Percentiles rank a stretch among this genome's conserved stretches.
phyloP scores from a whole-genome alignment of 53 echinoderm and acorn worm species.

The Crossaster papposus region DNA sequence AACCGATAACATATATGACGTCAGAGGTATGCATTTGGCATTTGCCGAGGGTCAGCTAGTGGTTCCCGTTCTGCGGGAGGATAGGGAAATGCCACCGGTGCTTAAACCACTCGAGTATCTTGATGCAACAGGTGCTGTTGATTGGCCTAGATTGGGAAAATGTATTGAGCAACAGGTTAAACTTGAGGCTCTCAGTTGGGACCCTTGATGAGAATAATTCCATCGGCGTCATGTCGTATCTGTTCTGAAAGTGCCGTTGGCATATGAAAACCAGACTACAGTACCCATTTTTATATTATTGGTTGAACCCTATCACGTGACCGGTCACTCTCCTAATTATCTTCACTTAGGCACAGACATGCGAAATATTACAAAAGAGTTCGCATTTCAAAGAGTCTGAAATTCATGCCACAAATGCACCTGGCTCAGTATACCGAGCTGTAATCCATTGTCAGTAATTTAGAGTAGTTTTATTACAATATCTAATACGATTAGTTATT shows the following conservation, averaged over 20 bases:
- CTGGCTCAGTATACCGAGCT: too few relatives aligned
- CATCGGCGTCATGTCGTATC: not conserved
- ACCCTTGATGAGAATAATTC: not conserved
- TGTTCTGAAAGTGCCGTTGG: not conserved
- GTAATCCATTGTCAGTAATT: too few relatives aligned
- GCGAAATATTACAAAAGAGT: too few relatives aligned
- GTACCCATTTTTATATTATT: too few relatives aligned
- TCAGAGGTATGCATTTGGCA: not conserved
- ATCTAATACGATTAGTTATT: too few relatives aligned
- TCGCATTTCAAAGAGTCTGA: too few relatives aligned
- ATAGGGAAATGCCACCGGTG: not conserved
- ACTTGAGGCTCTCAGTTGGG: not conserved
- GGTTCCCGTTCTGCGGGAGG: not conserved
- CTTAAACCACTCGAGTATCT: not conserved
- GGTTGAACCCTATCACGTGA: too few relatives aligned
- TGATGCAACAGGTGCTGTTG: conserved; percentile 19
- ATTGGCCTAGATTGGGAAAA: conserved; percentile 14
- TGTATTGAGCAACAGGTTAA: conserved; percentile 33
- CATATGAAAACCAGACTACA: too few relatives aligned
- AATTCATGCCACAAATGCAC: too few relatives aligned
- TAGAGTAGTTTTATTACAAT: too few relatives aligned
- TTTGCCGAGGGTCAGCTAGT: not conserved
- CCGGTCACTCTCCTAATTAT: too few relatives aligned
- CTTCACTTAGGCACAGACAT: too few relatives aligned
- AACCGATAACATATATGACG: not conserved